Conservation (phyloP, 2,797 vertebrate species). For the Pangasius djambal region DNA sequence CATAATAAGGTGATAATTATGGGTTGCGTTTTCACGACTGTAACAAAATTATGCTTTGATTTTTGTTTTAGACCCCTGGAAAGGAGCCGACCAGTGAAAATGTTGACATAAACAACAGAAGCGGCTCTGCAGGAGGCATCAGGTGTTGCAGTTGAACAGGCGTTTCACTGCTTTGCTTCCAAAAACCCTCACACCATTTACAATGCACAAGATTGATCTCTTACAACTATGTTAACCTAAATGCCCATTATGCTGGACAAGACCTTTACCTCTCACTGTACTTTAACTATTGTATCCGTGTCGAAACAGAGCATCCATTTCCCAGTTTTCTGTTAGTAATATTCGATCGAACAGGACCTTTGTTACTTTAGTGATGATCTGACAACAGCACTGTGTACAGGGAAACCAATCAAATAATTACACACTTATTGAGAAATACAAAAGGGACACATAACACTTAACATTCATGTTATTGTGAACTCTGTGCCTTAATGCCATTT, state of each 20-base stretch:
- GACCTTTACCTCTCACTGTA: conserved; percentile 40
- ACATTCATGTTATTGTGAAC: conserved; percentile 23
- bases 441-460: conserved; percentile 24
- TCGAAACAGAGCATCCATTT: background rate
- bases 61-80: conserved; percentile 81
- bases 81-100: conserved; percentile 89
- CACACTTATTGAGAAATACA: background rate
- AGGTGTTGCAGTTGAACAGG: conserved; percentile 79
- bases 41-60: background rate
- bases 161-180: conserved; percentile 19
- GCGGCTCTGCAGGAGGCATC: conserved; percentile 84
- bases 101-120: conserved; percentile 85
- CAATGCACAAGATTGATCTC: conserved; percentile 30
- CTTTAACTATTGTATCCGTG: conserved; percentile 7
- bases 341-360: conserved; percentile 15
- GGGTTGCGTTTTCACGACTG: background rate
- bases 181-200: conserved; percentile 39
- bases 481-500: conserved; percentile 42
- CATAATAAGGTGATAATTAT: background rate
- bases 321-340: background rate
- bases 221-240: conserved; percentile 37
- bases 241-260: conserved; percentile 33
- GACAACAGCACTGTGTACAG: conserved; percentile 32
- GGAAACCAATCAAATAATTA: conserved; percentile 3
- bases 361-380: conserved; percentile 19